Conservation (phyloP, 37 sponge, comb jelly and placozoan species). For the Hexactinellida sp. region DNA sequence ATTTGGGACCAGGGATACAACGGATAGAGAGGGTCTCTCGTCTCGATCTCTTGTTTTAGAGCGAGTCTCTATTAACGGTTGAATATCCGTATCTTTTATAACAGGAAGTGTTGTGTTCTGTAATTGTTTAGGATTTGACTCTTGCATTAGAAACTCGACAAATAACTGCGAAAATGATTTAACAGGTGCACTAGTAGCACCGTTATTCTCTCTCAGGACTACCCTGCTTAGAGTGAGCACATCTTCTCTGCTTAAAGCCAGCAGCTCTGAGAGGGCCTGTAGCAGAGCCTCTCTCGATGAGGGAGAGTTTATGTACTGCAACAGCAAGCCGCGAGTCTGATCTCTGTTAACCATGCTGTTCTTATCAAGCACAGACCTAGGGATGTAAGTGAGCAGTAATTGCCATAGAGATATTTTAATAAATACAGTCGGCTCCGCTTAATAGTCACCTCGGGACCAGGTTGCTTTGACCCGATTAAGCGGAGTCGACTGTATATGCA, state of each 20-base stretch:
- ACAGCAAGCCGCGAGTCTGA: not conserved
- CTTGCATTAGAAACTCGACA: slow-evolving; percentile 14
- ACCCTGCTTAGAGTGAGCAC: not conserved
- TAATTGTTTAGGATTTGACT: no score
- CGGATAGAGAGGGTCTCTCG: not conserved
- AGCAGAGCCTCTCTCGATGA: not conserved
- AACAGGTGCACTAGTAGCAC: not conserved
- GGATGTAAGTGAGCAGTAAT: not conserved
- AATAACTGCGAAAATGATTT: slow-evolving; percentile 4
- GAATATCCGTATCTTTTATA: not conserved
- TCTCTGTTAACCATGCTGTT: not conserved
- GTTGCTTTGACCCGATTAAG: no score
- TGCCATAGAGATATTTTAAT: no score
- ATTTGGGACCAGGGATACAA: not conserved
- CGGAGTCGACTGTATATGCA: no score
- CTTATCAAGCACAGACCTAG: not conserved
- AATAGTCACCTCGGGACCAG: no score
- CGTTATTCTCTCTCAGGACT: not conserved
- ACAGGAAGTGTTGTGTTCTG: not conserved
- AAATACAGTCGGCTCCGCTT: no score
- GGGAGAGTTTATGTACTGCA: not conserved
- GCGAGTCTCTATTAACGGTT: not conserved
- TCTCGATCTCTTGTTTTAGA: not conserved
- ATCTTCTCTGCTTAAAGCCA: not conserved
- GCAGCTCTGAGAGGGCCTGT: not conserved